Evolutionary conservation across 2,888 invertebrate species (phyloP).

Genomic region (Andrena hattorfiana): DNA sequence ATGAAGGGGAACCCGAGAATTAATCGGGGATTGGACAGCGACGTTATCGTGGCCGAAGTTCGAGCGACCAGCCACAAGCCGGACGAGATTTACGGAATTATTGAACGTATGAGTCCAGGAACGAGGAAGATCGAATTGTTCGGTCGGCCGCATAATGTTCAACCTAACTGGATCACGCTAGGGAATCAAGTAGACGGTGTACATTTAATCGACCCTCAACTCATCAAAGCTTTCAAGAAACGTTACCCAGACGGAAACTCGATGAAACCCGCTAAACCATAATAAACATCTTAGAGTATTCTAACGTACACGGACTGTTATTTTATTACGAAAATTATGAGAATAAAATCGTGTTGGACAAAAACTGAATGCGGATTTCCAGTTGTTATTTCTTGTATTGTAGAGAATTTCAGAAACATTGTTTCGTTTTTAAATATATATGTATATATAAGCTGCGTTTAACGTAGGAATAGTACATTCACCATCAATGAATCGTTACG

Average conservation of each 20-base stretch:
- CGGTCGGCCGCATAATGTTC: constrained; percentile 98
- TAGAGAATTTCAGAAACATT: constrained; percentile 13
- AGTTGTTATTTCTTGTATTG: constrained; percentile 9
- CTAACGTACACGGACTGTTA: constrained; percentile 37
- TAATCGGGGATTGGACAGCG: constrained; percentile 97
- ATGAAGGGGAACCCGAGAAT: constrained; percentile 97
- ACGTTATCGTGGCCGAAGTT: constrained; percentile 99
- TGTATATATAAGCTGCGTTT: constrained; percentile 28
- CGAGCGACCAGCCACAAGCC: constrained; percentile 99
- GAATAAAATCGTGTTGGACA: constrained; percentile 40
- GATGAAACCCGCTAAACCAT: constrained; percentile 85
- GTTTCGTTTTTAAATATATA: constrained; percentile 27
- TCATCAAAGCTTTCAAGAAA: constrained; percentile 95
- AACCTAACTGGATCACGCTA: constrained; percentile 99
- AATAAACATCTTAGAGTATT: constrained; percentile 46
- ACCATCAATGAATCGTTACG: too few relatives aligned
- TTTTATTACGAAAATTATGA: constrained; percentile 39
- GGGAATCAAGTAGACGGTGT: constrained; percentile 99
- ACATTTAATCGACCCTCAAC: constrained; percentile 95
- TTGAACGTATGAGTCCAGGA: constrained; percentile 97
- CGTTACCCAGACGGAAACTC: constrained; percentile 96
- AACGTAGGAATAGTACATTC: constrained; percentile 17
- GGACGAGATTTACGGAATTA: constrained; percentile 99
- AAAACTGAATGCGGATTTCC: constrained; percentile 13
- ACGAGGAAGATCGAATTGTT: constrained; percentile 99